Base-by-base conservation (phyloP, 2,113 vertebrate genomes). In the Oryzias javanicus region DNA sequence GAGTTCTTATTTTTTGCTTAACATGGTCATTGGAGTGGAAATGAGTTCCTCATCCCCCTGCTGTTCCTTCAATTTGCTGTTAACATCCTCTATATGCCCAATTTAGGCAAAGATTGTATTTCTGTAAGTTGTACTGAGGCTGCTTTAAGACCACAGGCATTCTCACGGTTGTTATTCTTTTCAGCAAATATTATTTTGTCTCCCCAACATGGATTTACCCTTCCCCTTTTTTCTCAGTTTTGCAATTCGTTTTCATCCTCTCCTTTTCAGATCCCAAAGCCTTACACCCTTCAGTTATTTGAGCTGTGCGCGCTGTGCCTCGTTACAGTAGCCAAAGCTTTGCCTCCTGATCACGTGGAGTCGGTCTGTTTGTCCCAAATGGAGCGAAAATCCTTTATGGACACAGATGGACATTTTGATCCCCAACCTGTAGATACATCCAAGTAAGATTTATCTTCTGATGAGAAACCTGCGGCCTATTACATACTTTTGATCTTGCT, bases 271-370 rank as follows among this genome's bases (percentile, higher is more conserved):
- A 42, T 27, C 25, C 51, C 18, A 16, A 88, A 98, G 96, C 90
- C 93, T 27, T 95, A 94, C 4, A 94, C 94, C 63, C 92, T 93
- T 42, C 94, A 96, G 58, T 84, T 98, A 57, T 95, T 92, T 69
- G 92, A 90, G 74, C 22, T 96, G 72, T 92, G 93, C 22, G 85
- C 97, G 66, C 92, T 93, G 46, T 96, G 95, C 75, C 83, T 98
- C 70, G 92, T 92, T 0, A 94, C 94, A 13, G 92, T 98, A 60
- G 92, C 94, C 18, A 93, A 92, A 20, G 95, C 95, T 5, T 82
- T 98, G 59, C 95, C 95, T 69, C 95, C 96, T 60, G 91, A 96
- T 82, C 95, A 97, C 73, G 91, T 94, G 90, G 94, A 97, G 81
- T 92, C 91, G 42, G 92, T 88, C 81, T 92, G 92, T 63, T 84